These are phyloP conservation scores for Clarias macrocephalus DNA, from an alignment of 2,113 vertebrate genomes.

Conservation along the genomic window DNA sequence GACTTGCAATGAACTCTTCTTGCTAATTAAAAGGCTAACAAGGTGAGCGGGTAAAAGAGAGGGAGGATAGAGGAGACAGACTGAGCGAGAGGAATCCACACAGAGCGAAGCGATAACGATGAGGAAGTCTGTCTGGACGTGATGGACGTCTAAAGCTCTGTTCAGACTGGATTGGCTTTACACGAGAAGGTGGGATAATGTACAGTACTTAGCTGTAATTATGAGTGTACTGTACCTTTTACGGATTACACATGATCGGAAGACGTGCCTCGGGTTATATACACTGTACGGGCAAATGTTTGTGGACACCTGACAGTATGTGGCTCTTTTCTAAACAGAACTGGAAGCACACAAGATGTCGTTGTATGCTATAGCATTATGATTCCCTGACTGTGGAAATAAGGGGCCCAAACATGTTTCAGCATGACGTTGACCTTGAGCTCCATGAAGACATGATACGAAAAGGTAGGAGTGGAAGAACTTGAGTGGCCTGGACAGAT, in stretches of 20 bases:
- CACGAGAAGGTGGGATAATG: background rate
- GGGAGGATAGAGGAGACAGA: conserved; percentile 25
- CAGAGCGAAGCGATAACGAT: background rate
- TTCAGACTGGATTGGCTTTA: background rate
- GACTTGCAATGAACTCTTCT: conserved; percentile 69
- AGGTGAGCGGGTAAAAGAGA: conserved; percentile 66
- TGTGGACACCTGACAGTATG: background rate
- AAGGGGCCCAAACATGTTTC: background rate
- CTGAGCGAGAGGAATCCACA: conserved; percentile 44
- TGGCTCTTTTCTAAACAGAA: background rate
- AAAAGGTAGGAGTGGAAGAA: background rate
- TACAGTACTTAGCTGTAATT: background rate
- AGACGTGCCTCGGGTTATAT: background rate
- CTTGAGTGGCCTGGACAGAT: background rate
- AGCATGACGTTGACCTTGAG: background rate
- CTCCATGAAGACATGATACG: background rate
- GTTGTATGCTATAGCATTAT: background rate
- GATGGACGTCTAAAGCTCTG: background rate
- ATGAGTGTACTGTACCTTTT: background rate
- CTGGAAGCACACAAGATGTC: background rate
- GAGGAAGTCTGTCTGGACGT: background rate
- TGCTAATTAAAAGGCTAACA: conserved; percentile 79
- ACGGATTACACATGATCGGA: too few relatives aligned
- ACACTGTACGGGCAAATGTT: background rate
- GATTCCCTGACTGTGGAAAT: background rate